Base-by-base conservation (phyloP, 2,797 vertebrate species). In the Eutrigla gurnardus region DNA sequence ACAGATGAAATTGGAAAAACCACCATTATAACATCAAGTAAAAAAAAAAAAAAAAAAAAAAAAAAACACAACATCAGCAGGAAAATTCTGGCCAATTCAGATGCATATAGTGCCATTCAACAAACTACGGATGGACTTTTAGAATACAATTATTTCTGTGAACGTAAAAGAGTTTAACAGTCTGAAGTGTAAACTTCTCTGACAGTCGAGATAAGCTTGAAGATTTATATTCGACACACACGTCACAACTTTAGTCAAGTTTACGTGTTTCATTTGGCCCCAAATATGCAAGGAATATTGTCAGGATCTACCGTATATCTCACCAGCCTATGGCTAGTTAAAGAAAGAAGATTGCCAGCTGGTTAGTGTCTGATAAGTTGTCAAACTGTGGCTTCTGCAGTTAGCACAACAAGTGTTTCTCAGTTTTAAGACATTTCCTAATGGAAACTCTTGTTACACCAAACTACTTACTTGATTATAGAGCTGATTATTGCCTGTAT, bases 181-280 rank as follows among this genome's bases (percentile, higher is more conserved):
- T 93, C 93, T 89, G 43, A 85, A 86, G 77, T 84, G 83, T 89
- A 86, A 90, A 89, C 85, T 75, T 86, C 74, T 84, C 61, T 67
- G 75, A 78, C 73, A 84, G 84, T 86, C 63, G 52, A 73, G 64
- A 74, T n/a, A 65, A 57, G 49, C 69, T 60, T 81, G 4, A 65
- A 72, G 40, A 82, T 81, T 37, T 73, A 50, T 54, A 65, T 59
- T 67, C 42, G 40, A 61, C 55, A 49, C 18, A 25, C 25, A 25
- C 25, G 25, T 25, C 25, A 25, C 25, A 25, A 25, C 25, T 25
- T 25, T 25, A 64, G 61, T 32, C 65, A 68, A 25, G 33, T 67
- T 62, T 17, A 37, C 10, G n/a, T 32, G 32, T 45, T 57, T 68
- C 0, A 7, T 46, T 49, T 36, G 43, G 50, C 17, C 25, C 25